Percentiles rank a stretch among this genome's conserved stretches.
Evolutionary conservation across 30 jellyfish, hydroid and myxozoan species (phyloP).

Genomic region (Hydractinia symbiolongicarpus): DNA sequence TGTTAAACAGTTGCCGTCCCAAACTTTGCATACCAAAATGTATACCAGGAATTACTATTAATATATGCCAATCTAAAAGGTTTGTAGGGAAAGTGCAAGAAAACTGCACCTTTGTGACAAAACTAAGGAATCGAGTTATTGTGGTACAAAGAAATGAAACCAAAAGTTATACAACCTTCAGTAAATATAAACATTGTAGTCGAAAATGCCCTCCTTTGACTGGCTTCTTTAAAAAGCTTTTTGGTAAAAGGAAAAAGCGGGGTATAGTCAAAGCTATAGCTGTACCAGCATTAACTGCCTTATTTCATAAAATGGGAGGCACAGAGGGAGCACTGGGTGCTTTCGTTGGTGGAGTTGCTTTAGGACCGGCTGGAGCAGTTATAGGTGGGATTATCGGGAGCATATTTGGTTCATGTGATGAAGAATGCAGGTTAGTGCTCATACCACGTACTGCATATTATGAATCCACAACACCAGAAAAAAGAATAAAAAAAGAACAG

Average conservation of each 20-base stretch:
- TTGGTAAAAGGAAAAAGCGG: conserved; percentile 46
- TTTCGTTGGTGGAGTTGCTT: conserved; percentile 36
- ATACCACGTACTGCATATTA: conserved; percentile 25
- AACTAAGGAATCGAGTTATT: conserved; percentile 9
- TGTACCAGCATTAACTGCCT: conserved; percentile 9
- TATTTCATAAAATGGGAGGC: conserved; percentile 44
- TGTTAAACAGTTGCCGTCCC: conserved; percentile 41
- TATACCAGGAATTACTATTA: conserved; percentile 42
- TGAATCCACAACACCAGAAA: conserved; percentile 14
- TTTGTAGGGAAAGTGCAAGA: conserved; percentile 17
- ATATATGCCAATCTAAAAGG: conserved; percentile 33
- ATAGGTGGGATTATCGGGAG: conserved; percentile 60
- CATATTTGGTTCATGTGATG: conserved; percentile 49
- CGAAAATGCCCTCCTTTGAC: conserved; percentile 66
- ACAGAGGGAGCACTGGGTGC: conserved; percentile 44
- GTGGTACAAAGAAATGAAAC: conserved; percentile 8
- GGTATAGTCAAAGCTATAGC: conserved; percentile 25
- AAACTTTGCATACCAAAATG: conserved; percentile 42
- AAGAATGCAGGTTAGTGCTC: conserved; percentile 16
- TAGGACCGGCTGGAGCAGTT: conserved; percentile 44
- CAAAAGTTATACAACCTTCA: conserved; percentile 10
- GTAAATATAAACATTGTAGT: conserved; percentile 16
- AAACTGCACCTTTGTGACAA: conserved; percentile 32
- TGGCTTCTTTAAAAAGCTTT: conserved; percentile 41
- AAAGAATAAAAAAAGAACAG: conserved; percentile 36